Evolutionary conservation across 1,140 invertebrate genomes (phyloP).

Genomic region (Plectrocnemia conspersa): DNA sequence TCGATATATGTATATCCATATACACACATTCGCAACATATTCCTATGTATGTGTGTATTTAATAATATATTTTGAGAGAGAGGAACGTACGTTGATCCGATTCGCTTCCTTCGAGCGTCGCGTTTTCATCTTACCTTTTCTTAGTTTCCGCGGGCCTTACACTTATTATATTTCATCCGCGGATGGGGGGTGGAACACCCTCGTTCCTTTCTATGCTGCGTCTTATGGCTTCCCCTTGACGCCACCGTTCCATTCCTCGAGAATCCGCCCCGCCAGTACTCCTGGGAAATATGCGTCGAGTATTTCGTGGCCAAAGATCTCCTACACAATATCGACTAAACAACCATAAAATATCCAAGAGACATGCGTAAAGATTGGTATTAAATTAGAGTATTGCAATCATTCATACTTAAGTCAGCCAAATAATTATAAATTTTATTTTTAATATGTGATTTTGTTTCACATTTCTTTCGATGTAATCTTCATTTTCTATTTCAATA

Average conservation of each 20-base stretch:
- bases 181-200: conserved; percentile 9
- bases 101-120: conserved; percentile 21
- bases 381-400: neutral
- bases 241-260: conserved; percentile 7
- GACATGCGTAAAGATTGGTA: neutral
- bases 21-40: neutral
- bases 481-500: no score
- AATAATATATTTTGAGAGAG: no score
- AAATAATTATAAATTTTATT: conserved; percentile 4
- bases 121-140: conserved; percentile 28
- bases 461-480: no score
- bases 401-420: neutral
- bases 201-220: conserved; percentile 4
- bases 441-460: no score
- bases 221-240: conserved; percentile 1
- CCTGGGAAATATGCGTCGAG: conserved; percentile 29
- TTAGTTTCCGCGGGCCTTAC: conserved; percentile 26
- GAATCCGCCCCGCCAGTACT: conserved; percentile 12
- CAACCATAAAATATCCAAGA: neutral
- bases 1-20: neutral
- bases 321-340: conserved; percentile 1
- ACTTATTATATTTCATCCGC: conserved; percentile 33
- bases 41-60: no score
- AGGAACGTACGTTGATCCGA: conserved; percentile 7
- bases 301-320: conserved; percentile 11